Evolutionary conservation across 1,140 invertebrate genomes (phyloP), one percentile per base, ranked within the genome.

Genomic region (Phthorimaea operculella): DNA sequence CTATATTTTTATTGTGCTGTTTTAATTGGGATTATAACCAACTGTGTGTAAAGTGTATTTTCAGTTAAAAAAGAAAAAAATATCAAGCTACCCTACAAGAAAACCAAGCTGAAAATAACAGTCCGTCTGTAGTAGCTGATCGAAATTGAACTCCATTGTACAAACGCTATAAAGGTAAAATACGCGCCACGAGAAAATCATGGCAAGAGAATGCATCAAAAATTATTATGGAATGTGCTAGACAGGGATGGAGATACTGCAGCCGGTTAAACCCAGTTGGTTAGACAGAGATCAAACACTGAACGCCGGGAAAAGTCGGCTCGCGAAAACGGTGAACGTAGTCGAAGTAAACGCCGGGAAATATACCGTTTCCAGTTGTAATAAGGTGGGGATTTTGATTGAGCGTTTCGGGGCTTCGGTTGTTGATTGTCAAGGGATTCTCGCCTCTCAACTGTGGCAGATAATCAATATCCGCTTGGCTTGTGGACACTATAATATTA

Each of bases 381-480:
- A 60, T 73, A 77, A 59, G 66, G 75, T 70, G 62, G 65, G 63
- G 72, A 76, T 66, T 77, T 56, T 60, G 14, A 17, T 50, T 8
- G 12, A 33, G 33, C 14, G 8, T n/a, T n/a, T 8, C 15, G 18
- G 11, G 66, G 60, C 69, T 66, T 82, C 71, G 62, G 68, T 66
- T 74, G 68, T 66, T 55, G n/a, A 63, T 58, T 57, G 72, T 59
- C 74, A 71, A 78, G 76, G 67, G 63, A 63, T 76, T 72, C 70
- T 72, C 74, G 77, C 79, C 79, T 83, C 79, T 83, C 82, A 81
- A 81, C 82, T 83, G 76, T 85, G 83, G 83, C 83, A 86, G 85
- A 87, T 87, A 87, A 87, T 87, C 85, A 87, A 87, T 87, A 87
- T 87, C 85, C 85, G 85, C 83, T 85, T 82, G 82, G 82, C 83